Conservation (phyloP, 2,888 invertebrate genomes). For the Lissonota sp. region DNA sequence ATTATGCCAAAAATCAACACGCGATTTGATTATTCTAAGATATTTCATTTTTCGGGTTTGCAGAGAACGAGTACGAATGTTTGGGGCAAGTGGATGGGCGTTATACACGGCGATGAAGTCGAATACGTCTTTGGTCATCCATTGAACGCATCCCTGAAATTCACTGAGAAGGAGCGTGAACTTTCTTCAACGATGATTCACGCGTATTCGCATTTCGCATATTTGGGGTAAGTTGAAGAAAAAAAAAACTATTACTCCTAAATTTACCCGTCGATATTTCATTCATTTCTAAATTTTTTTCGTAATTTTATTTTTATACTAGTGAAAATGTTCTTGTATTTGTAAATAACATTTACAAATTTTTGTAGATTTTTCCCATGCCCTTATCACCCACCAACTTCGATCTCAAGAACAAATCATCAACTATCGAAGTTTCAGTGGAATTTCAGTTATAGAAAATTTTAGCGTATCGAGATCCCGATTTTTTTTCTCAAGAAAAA, state of each 20-base stretch:
- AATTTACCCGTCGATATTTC: background rate
- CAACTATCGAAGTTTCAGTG: no score
- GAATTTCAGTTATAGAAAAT: no score
- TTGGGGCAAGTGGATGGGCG: conserved; percentile 99
- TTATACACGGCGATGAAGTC: conserved; percentile 99
- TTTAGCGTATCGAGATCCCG: no score
- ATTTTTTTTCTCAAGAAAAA: no score
- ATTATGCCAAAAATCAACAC: no score
- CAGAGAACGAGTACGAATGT: conserved; percentile 96
- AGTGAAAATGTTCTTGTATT: background rate
- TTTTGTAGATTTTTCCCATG: background rate
- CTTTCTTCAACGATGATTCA: conserved; percentile 96
- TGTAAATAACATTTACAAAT: background rate
- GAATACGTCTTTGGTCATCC: conserved; percentile 99
- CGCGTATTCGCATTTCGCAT: conserved; percentile 96
- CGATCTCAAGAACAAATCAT: no score
- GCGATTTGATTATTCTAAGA: background rate
- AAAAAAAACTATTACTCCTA: conserved; percentile 1
- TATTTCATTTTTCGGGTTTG: conserved; percentile 79
- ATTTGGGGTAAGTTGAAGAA: conserved; percentile 91
- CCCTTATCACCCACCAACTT: no score
- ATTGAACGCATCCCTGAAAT: conserved; percentile 93
- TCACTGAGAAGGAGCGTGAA: conserved; percentile 93
- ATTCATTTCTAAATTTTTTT: background rate
- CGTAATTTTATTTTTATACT: background rate